phyloP scores from a whole-genome alignment of 2,888 invertebrate genomes.

The Anticlea derivata region DNA sequence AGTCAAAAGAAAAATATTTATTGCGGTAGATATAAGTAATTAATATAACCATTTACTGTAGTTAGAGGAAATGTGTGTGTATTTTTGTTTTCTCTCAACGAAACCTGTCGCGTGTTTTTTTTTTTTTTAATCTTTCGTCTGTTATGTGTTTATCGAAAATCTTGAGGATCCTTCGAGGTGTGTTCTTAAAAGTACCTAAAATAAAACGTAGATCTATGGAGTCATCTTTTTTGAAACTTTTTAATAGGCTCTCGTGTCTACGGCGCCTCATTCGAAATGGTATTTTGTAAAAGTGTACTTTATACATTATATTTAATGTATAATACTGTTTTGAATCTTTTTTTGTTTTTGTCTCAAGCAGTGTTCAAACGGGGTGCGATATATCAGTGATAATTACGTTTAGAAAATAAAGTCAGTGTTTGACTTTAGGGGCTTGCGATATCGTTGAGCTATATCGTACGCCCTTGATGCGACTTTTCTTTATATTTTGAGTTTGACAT shows the following conservation, averaged over 20 bases:
- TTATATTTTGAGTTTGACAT: no score
- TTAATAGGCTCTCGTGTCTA: conserved; percentile 54
- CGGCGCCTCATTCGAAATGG: conserved; percentile 55
- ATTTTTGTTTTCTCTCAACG: conserved; percentile 37
- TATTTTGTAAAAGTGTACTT: conserved; percentile 81
- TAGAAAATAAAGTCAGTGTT: no score
- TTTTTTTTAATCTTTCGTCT: conserved; percentile 33
- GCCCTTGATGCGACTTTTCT: no score
- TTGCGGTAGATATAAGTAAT: conserved; percentile 69
- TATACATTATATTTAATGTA: conserved; percentile 75
- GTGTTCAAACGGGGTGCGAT: no score
- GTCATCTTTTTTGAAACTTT: conserved; percentile 78
- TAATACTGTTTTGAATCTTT: conserved; percentile 38
- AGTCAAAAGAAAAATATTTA: conserved; percentile 82
- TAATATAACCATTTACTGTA: conserved; percentile 77
- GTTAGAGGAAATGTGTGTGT: conserved; percentile 49
- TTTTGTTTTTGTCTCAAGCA: conserved; percentile 20
- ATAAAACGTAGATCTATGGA: conserved; percentile 40
- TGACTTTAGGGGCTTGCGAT: no score
- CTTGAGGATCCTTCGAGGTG: conserved; percentile 40
- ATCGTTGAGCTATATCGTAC: no score
- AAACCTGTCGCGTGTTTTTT: conserved; percentile 28
- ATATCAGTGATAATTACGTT: no score
- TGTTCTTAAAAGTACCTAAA: conserved; percentile 47
- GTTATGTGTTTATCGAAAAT: conserved; percentile 32